phyloP scores from a whole-genome alignment of 1,140 invertebrate species.

The Augochlora pura region DNA sequence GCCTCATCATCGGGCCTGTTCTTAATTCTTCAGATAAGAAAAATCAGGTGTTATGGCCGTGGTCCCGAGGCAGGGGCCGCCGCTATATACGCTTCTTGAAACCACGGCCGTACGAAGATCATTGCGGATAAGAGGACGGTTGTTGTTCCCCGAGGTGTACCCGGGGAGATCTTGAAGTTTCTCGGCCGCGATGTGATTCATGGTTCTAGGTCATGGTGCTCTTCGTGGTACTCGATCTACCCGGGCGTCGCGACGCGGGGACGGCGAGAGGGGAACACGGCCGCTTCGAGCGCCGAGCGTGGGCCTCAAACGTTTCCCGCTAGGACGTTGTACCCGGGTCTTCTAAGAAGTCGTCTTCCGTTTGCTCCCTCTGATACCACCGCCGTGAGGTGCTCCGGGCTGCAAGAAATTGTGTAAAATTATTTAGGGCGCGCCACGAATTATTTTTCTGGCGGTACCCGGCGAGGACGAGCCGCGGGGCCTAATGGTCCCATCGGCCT shows the following conservation, averaged over 20 bases:
- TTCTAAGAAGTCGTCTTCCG: conserved; percentile 23
- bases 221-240: conserved; percentile 20
- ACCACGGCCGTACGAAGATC: conserved; percentile 53
- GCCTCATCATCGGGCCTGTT: conserved; percentile 44
- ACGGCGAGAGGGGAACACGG: neutral
- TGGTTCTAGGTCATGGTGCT: conserved; percentile 47
- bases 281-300: conserved; percentile 13
- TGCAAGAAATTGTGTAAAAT: neutral
- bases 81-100: conserved; percentile 44
- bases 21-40: conserved; percentile 61
- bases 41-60: conserved; percentile 48
- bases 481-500: neutral
- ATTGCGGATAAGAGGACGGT: conserved; percentile 44
- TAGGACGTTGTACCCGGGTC: conserved; percentile 18
- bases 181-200: conserved; percentile 54
- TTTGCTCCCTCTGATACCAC: neutral
- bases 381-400: neutral
- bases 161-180: conserved; percentile 30
- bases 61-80: conserved; percentile 2
- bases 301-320: conserved; percentile 14
- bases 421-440: neutral
- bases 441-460: neutral
- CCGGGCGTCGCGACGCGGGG: neutral
- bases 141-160: conserved; percentile 49
- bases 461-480: neutral